Evolutionary conservation across 2,797 vertebrate genomes (phyloP).

Genomic region (Sandelia bainsii): DNA sequence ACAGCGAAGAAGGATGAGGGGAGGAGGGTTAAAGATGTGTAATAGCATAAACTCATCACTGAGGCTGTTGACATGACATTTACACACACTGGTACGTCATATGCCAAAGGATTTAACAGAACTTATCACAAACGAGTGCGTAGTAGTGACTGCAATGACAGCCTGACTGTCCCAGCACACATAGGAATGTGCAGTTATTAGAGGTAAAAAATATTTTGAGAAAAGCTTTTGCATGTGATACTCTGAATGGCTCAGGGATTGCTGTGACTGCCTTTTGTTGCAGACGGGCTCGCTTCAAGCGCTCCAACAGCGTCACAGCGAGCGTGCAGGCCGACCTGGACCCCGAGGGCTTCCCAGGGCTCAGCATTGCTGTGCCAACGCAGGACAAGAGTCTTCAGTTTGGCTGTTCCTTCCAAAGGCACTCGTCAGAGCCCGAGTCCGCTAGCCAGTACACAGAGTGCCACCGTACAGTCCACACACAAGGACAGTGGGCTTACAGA

Average conservation of each 20-base stretch:
- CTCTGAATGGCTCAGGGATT: constrained; percentile 33
- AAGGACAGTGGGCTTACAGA: constrained; percentile 98
- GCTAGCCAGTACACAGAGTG: constrained; percentile 93
- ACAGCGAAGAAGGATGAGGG: constrained; percentile 39
- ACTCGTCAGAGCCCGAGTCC: constrained; percentile 95
- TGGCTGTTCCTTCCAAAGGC: constrained; percentile 95
- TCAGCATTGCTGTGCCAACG: constrained; percentile 88
- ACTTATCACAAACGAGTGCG: constrained; percentile 37
- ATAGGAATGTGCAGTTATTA: constrained; percentile 17
- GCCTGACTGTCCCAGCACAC: constrained; percentile 7
- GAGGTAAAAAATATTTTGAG: neutral
- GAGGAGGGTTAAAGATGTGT: constrained; percentile 52
- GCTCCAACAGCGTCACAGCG: constrained; percentile 98
- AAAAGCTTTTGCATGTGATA: constrained; percentile 23
- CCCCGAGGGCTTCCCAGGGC: constrained; percentile 91
- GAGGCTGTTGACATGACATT: constrained; percentile 67
- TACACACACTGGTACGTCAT: constrained; percentile 70
- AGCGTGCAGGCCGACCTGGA: constrained; percentile 98
- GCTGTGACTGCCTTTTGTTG: constrained; percentile 48
- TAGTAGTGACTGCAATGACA: constrained; percentile 39
- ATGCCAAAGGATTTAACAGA: constrained; percentile 66
- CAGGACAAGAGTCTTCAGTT: constrained; percentile 99
- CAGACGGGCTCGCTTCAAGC: constrained; percentile 96
- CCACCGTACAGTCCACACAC: constrained; percentile 98
- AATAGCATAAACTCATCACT: constrained; percentile 61